These are phyloP conservation scores for Melanerpes formicivorus DNA, from an alignment of 2,113 vertebrate genomes.

Conservation along the genomic window DNA sequence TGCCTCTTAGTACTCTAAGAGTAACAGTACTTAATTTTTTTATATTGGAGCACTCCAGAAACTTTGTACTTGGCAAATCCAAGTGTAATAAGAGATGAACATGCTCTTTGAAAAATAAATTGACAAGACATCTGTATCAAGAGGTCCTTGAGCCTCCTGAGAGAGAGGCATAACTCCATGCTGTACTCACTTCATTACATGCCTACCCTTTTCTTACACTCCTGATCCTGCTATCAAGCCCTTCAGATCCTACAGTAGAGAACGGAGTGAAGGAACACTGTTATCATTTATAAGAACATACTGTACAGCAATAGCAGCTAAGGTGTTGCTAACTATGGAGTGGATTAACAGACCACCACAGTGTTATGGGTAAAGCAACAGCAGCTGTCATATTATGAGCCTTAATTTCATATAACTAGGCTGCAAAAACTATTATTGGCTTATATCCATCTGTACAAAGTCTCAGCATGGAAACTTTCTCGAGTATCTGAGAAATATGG, in stretches of 20 bases:
- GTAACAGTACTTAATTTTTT: not conserved
- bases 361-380: accelerated
- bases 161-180: not conserved
- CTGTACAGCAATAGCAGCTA: not conserved
- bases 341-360: not conserved
- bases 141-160: not conserved
- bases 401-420: not conserved
- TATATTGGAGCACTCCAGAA: not conserved
- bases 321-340: not conserved
- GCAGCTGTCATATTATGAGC: not conserved
- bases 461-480: not conserved
- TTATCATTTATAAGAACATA: not conserved
- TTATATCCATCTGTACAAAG: not conserved
- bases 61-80: not conserved
- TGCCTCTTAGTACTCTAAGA: not conserved
- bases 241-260: not conserved
- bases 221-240: not conserved
- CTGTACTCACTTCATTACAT: not conserved
- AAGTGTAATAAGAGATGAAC: not conserved
- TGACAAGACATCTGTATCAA: not conserved
- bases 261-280: not conserved
- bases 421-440: not conserved
- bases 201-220: not conserved
- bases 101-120: not conserved
- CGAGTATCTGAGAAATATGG: not conserved